These are phyloP conservation scores for Lasioglossum villosulum DNA, from an alignment of 2,888 invertebrate species.

Conservation along the genomic window DNA sequence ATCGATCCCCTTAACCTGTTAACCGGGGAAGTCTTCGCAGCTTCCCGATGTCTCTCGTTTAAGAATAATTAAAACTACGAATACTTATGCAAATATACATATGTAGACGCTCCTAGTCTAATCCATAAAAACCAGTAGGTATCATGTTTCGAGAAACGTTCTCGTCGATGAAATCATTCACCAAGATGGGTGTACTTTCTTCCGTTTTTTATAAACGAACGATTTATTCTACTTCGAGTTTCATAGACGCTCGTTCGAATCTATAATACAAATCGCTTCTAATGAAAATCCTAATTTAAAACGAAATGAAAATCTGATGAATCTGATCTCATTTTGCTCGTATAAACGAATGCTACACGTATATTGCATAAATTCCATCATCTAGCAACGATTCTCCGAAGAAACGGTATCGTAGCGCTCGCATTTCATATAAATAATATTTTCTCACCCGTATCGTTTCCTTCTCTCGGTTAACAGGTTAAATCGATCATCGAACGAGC, in stretches of 20 bases:
- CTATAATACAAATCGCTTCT: background rate
- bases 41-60: background rate
- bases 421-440: background rate
- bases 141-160: background rate
- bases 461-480: constrained; percentile 39
- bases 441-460: background rate
- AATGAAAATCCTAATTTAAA: background rate
- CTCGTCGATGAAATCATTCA: background rate
- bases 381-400: background rate
- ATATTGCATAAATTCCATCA: background rate
- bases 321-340: background rate
- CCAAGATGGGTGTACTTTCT: background rate
- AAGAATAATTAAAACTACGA: background rate
- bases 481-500: constrained; percentile 49
- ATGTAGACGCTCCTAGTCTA: background rate
- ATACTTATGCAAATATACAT: constrained; percentile 5
- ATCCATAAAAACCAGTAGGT: background rate
- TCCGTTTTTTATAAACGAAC: background rate
- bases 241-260: background rate
- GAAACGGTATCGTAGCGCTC: background rate
- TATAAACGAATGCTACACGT: background rate
- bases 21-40: background rate
- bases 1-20: constrained; percentile 1
- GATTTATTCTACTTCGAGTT: background rate
- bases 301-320: background rate